Evolutionary conservation across 2,113 vertebrate species (phyloP), one percentile per base, ranked within the genome.

Genomic region (Anser cygnoides): DNA sequence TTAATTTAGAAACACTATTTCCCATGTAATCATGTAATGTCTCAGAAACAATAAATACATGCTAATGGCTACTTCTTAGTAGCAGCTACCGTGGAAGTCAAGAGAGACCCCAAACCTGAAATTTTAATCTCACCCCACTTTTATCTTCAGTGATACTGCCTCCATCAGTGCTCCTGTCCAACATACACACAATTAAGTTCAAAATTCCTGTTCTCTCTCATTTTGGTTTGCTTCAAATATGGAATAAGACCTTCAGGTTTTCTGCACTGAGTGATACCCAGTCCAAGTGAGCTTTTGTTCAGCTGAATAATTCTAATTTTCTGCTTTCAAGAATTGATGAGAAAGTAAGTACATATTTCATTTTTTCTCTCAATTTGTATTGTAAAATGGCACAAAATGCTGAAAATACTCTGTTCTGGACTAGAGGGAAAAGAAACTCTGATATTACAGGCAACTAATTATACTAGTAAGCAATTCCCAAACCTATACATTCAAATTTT

Each of bases 161-260:
- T 49, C 17, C 8, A 13, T 11, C 19, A 61, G 7, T 1, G 1
- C 4, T 35, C 2, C 25, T 41, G 11, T 13, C 23, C 8, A 9
- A 41, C 33, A 59, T 7, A 2, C 5, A 63, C 13, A 5, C 1
- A 9, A 50, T 0, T 58, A n/a, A 26, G 68, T 29, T 67, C 25
- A 46, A 76, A 84, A 10, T 46, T 82, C 33, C 37, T 63, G 19
- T 25, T 68, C 18, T 54, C 3, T 80, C 57, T 58, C 55, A 33
- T 35, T 18, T 76, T 73, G 29, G 15, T 67, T 91, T 58, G 10
- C 16, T 72, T 84, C 20, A 49, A 37, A 35, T 29, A 75, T 4
- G 17, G 16, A 73, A 37, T n/a, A 82, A 59, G 29, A 52, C 44
- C 41, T 85, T 85, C 82, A 70, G 70, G 14, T 14, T 11, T 9